A percentile compares a stretch with the other conserved stretches of the same genome.
Conservation (phyloP, 2,888 invertebrate genomes). For the Drosophila robusta region DNA sequence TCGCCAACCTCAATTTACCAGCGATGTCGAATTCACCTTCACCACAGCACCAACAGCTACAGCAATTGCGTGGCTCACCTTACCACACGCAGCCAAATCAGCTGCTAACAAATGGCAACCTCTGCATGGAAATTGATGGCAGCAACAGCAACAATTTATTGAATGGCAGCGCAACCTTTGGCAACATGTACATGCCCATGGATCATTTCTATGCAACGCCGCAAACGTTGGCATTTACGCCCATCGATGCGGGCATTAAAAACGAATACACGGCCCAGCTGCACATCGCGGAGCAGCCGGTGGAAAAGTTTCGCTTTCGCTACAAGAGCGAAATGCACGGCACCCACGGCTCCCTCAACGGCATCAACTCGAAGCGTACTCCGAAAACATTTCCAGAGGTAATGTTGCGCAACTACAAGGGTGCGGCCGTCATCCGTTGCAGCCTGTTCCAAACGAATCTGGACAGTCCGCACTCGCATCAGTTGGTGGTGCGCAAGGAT, state of each 20-base stretch:
- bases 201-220: conserved; percentile 58
- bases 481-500: conserved; percentile 88
- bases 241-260: conserved; percentile 23
- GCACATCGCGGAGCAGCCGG: conserved; percentile 90
- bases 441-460: conserved; percentile 88
- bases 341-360: conserved; percentile 92
- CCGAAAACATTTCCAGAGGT: conserved; percentile 91
- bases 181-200: conserved; percentile 57
- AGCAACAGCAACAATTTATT: conserved; percentile 39
- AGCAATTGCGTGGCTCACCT: conserved; percentile 50
- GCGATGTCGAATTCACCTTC: conserved; percentile 56
- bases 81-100: conserved; percentile 40
- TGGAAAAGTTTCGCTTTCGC: conserved; percentile 92
- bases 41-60: conserved; percentile 49
- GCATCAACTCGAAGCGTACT: conserved; percentile 87
- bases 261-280: conserved; percentile 85
- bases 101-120: conserved; percentile 50
- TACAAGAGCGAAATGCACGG: conserved; percentile 95
- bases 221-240: conserved; percentile 40
- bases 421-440: conserved; percentile 89
- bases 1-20: conserved; percentile 78
- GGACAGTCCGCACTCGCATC: conserved; percentile 88
- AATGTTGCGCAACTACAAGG: conserved; percentile 88
- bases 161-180: conserved; percentile 38
- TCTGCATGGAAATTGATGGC: conserved; percentile 49